phyloP scores from a whole-genome alignment of 2,113 vertebrate genomes.

The Trogon melanurus region DNA sequence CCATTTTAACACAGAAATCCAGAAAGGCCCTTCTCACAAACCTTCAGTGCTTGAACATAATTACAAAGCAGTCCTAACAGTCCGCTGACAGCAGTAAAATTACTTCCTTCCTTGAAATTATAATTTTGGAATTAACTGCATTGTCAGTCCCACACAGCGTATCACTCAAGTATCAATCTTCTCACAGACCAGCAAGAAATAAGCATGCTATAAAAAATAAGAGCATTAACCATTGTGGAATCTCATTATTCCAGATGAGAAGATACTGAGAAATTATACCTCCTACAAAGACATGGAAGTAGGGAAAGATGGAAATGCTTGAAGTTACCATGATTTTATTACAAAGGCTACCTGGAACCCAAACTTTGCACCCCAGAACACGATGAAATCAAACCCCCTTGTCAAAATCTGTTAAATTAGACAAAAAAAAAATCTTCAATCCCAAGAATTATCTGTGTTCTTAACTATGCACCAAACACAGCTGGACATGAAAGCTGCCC shows the following conservation, averaged over 20 bases:
- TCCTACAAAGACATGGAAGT: background rate
- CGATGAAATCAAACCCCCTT: background rate
- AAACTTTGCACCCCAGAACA: background rate
- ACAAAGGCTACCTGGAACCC: background rate
- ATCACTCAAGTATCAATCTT: background rate
- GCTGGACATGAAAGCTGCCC: background rate
- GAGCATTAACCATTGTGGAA: background rate
- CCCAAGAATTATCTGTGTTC: background rate
- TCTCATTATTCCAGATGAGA: background rate
- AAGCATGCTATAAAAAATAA: background rate
- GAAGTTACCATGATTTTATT: background rate
- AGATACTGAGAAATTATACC: background rate
- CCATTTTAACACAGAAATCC: background rate
- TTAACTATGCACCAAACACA: background rate
- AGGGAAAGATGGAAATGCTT: background rate
- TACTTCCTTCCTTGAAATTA: background rate
- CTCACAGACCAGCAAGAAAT: background rate
- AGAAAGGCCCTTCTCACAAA: background rate
- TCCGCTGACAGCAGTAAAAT: background rate
- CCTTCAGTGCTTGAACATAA: background rate
- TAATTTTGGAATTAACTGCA: background rate
- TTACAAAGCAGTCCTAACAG: background rate
- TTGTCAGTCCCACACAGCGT: accelerated
- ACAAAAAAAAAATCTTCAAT: background rate
- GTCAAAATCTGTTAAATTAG: background rate